These are phyloP conservation scores for Otis tarda DNA, from an alignment of 2,113 vertebrate species.

Conservation along the genomic window DNA sequence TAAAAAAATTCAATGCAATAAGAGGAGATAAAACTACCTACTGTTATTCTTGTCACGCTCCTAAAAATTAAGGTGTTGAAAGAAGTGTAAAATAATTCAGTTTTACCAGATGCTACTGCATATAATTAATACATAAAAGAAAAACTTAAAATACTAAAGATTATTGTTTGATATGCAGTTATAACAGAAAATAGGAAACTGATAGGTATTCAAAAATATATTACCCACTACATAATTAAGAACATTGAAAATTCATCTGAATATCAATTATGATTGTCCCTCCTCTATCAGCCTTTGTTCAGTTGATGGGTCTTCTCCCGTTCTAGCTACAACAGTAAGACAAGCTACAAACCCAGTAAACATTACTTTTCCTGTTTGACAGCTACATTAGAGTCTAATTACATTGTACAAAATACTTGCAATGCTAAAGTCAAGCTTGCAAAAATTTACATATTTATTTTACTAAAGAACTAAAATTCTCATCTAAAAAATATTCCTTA, in stretches of 20 bases:
- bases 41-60: conserved; percentile 5
- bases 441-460: neutral
- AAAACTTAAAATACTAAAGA: neutral
- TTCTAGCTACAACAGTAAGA: neutral
- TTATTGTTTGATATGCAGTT: neutral
- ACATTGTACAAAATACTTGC: neutral
- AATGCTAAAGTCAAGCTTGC: neutral
- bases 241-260: neutral
- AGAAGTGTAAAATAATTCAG: conserved; percentile 44
- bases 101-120: conserved; percentile 25
- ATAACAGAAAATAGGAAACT: neutral
- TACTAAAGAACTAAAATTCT: neutral
- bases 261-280: neutral
- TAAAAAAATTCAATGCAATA: neutral
- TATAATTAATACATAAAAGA: conserved; percentile 28
- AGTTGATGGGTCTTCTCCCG: neutral
- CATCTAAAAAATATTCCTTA: neutral
- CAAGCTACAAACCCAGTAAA: neutral
- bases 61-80: conserved; percentile 26
- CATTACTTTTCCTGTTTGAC: neutral
- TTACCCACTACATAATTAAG: neutral
- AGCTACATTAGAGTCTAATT: neutral
- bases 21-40: neutral
- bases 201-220: neutral
- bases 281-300: neutral